Evolutionary conservation across 2,888 invertebrate genomes (phyloP).

Genomic region (Lycocerus yunnanus): DNA sequence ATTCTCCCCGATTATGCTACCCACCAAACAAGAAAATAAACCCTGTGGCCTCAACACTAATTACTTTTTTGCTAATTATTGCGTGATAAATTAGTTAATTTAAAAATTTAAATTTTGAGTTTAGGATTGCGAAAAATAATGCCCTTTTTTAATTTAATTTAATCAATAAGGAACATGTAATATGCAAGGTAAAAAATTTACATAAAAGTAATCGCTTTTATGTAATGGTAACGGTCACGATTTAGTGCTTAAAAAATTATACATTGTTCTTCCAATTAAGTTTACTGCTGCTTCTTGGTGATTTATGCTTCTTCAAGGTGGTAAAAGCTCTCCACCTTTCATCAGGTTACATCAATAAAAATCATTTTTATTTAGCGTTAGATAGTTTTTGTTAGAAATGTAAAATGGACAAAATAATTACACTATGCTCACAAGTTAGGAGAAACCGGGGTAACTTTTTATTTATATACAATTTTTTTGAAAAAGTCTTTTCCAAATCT

Average conservation of each 20-base stretch:
- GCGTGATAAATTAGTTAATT: background rate
- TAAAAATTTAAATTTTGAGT: background rate
- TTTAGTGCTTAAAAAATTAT: slow-evolving; percentile 25
- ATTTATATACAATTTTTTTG: too few relatives aligned
- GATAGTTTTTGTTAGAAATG: background rate
- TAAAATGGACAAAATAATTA: background rate
- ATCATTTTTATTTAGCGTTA: slow-evolving; percentile 14
- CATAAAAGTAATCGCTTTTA: background rate
- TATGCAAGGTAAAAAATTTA: background rate
- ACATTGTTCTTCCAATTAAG: slow-evolving; percentile 52
- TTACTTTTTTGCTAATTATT: slow-evolving; percentile 1
- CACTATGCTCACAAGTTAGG: too few relatives aligned
- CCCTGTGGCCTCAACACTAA: background rate
- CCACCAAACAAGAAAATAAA: background rate
- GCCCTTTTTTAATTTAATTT: background rate
- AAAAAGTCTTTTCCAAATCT: too few relatives aligned
- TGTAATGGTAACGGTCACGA: slow-evolving; percentile 19
- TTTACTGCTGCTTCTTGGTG: slow-evolving; percentile 47
- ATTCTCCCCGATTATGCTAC: background rate
- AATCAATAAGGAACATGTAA: background rate
- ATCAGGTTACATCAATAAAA: slow-evolving; percentile 46
- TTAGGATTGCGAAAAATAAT: background rate
- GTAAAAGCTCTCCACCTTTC: slow-evolving; percentile 47
- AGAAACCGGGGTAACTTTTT: too few relatives aligned
- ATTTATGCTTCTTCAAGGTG: slow-evolving; percentile 51